A percentile compares a stretch with the other conserved stretches of the same genome.
Conservation (phyloP, 1,140 invertebrate genomes). For the Radopholus similis region DNA sequence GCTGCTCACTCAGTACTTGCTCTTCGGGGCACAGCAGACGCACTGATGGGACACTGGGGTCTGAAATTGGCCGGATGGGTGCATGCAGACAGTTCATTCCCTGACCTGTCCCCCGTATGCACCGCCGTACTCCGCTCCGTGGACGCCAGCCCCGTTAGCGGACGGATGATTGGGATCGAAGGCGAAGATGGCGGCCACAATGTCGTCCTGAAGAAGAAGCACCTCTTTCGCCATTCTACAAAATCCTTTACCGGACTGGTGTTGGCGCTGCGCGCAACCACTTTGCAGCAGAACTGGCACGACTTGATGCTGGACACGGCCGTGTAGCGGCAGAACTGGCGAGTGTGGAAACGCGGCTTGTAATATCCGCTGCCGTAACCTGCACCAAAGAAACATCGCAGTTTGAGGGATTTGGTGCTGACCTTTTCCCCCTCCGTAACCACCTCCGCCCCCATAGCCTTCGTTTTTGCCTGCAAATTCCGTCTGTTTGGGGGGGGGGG, state of each 20-base stretch:
- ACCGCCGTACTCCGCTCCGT: background rate
- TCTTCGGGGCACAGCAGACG: conserved; percentile 19
- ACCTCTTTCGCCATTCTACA: background rate
- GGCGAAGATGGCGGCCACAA: conserved; percentile 21
- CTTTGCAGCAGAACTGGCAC: conserved; percentile 18
- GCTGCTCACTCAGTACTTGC: background rate
- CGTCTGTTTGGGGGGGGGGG: background rate
- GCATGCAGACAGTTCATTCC: background rate
- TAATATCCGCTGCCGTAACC: background rate
- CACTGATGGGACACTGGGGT: conserved; percentile 13
- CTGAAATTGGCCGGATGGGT: background rate
- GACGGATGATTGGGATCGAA: conserved; percentile 20
- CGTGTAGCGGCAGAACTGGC: conserved; percentile 23
- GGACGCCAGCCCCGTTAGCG: conserved; percentile 20
- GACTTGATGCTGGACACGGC: conserved; percentile 10
- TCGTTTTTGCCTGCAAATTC: background rate
- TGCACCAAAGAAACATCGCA: background rate
- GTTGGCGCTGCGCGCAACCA: conserved; percentile 24
- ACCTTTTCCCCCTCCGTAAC: no score
- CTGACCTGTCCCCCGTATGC: background rate
- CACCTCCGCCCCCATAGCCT: conserved; percentile 11
- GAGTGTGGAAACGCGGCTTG: conserved; percentile 18
- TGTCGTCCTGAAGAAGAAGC: conserved; percentile 10
- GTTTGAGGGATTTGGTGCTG: background rate
- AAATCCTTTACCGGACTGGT: conserved; percentile 15